Percentiles rank a stretch among this genome's conserved stretches.
Conservation (phyloP, 2,888 invertebrate genomes). For the Ennomos quercinarius region DNA sequence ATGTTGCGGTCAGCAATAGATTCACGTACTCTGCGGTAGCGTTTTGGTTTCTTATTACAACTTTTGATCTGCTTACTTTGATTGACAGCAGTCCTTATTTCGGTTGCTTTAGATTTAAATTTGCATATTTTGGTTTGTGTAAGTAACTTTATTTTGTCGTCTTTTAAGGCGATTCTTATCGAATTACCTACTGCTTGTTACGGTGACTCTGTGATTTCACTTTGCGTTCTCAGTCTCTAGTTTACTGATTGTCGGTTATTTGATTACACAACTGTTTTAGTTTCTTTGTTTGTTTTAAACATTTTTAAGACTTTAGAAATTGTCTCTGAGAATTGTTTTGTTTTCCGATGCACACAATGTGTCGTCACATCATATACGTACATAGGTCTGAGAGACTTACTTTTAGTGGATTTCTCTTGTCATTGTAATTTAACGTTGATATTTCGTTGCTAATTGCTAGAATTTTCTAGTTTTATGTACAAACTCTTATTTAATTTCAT, state of each 20-base stretch:
- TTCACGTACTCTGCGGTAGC: constrained; percentile 34
- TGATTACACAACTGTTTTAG: constrained; percentile 39
- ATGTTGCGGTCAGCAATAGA: constrained; percentile 35
- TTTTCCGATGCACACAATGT: constrained; percentile 33
- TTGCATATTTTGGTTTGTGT: constrained; percentile 22
- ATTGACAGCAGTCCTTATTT: constrained; percentile 25
- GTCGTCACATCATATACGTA: constrained; percentile 18
- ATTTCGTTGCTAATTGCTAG: constrained; percentile 2
- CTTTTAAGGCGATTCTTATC: constrained; percentile 50
- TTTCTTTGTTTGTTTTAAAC: constrained; percentile 32
- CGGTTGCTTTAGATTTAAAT: constrained; percentile 28
- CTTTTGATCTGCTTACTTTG: constrained; percentile 21
- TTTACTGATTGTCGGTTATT: constrained; percentile 44
- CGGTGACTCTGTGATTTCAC: constrained; percentile 49
- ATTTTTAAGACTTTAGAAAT: constrained; percentile 23
- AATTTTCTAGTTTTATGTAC: not conserved
- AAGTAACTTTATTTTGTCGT: constrained; percentile 34
- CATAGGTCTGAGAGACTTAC: constrained; percentile 24
- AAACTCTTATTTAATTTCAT: constrained; percentile 10
- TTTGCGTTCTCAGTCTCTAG: constrained; percentile 37
- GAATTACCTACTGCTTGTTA: constrained; percentile 51
- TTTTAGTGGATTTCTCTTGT: constrained; percentile 19
- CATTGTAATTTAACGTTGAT: constrained; percentile 5
- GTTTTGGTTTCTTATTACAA: constrained; percentile 33
- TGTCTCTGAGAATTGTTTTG: constrained; percentile 29